Conservation (phyloP, 2,113 vertebrate species). For the Xerus inauris region DNA sequence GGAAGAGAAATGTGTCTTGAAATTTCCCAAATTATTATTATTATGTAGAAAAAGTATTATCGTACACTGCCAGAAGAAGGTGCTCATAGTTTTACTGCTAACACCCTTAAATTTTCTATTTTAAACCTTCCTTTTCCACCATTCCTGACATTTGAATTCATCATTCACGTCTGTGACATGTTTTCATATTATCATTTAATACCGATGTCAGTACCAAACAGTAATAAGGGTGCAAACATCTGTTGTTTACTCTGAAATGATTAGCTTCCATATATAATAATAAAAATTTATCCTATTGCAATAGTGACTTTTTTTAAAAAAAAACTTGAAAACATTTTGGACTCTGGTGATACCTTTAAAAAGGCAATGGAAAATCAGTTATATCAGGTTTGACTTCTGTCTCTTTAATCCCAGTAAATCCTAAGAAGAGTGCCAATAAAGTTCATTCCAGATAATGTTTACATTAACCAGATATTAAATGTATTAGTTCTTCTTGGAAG, state of each 20-base stretch:
- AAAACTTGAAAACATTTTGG: slow-evolving; percentile 76
- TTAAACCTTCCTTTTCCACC: slow-evolving; percentile 79
- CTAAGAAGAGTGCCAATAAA: not conserved
- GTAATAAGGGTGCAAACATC: slow-evolving; percentile 87
- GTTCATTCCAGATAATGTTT: not conserved
- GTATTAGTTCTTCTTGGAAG: not conserved
- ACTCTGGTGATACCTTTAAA: slow-evolving; percentile 77
- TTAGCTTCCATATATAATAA: slow-evolving; percentile 84
- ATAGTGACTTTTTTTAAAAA: slow-evolving; percentile 67
- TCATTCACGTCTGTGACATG: slow-evolving; percentile 86
- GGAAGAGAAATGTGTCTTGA: slow-evolving; percentile 3
- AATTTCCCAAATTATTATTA: not conserved
- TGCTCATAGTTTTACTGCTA: slow-evolving; percentile 64
- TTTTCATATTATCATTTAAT: slow-evolving; percentile 88
- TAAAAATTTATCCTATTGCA: slow-evolving; percentile 77
- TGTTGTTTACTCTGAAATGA: slow-evolving; percentile 88
- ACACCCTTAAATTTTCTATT: slow-evolving; percentile 76
- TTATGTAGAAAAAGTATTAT: not conserved
- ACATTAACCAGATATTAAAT: not conserved
- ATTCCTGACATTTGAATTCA: slow-evolving; percentile 84
- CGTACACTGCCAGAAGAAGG: slow-evolving; percentile 63
- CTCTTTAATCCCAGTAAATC: not conserved
- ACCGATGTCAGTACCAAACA: slow-evolving; percentile 82
- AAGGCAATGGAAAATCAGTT: slow-evolving; percentile 57
- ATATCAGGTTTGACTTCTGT: not conserved